These are phyloP conservation scores for Spinus pinus DNA, from an alignment of 2,797 vertebrate species.

Conservation along the genomic window DNA sequence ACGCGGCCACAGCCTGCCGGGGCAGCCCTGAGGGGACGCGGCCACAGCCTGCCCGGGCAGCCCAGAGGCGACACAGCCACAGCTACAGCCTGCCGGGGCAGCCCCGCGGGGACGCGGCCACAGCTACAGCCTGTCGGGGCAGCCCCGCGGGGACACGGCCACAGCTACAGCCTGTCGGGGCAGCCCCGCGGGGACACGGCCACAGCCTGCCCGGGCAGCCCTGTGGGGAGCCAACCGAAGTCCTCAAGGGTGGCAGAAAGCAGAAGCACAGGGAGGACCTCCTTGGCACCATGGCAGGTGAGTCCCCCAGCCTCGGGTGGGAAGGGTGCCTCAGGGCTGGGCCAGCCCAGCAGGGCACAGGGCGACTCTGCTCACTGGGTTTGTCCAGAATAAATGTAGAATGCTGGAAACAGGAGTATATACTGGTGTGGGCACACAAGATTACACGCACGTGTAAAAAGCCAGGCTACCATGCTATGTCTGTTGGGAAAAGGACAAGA, in stretches of 20 bases:
- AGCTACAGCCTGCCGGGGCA: rapidly evolving
- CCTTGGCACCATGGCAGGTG: rapidly evolving
- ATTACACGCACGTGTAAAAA: rapidly evolving
- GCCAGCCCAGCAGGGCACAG: neutral
- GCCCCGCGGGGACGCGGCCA: rapidly evolving
- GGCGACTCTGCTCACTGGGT: neutral
- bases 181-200: neutral
- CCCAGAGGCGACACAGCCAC: rapidly evolving
- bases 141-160: rapidly evolving
- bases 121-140: rapidly evolving
- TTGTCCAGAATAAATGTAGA: neutral
- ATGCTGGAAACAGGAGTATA: neutral
- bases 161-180: no score
- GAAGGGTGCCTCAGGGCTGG: neutral
- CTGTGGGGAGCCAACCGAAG: rapidly evolving
- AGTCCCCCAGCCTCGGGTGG: rapidly evolving
- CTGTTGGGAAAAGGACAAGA: neutral
- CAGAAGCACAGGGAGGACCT: neutral
- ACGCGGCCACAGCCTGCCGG: neutral
- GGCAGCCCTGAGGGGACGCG: no score
- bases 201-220: no score
- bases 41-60: no score
- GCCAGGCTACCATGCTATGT: neutral
- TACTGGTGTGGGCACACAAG: neutral
- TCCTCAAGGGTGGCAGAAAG: neutral